Percentiles rank a stretch among this genome's conserved stretches.
Evolutionary conservation across 2,888 invertebrate genomes (phyloP).

Genomic region (Gisinianus flammeolus): DNA sequence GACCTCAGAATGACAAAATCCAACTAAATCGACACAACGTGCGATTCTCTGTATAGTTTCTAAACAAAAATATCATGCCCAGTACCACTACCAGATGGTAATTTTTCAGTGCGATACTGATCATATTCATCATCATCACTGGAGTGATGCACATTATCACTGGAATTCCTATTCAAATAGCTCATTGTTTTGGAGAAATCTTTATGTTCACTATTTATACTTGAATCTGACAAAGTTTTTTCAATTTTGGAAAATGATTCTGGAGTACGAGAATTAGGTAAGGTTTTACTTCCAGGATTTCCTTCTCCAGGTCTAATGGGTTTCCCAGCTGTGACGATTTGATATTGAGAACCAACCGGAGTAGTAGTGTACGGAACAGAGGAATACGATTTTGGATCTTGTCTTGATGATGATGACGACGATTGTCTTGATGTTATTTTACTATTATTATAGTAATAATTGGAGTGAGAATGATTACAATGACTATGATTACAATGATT

Average conservation of each 20-base stretch:
- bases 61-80: slow-evolving; percentile 36
- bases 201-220: slow-evolving; percentile 73
- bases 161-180: slow-evolving; percentile 47
- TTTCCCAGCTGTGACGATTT: slow-evolving; percentile 27
- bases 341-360: slow-evolving; percentile 12
- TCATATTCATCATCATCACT: slow-evolving; percentile 58
- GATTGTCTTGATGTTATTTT: neutral
- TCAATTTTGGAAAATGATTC: slow-evolving; percentile 47
- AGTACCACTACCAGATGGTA: neutral
- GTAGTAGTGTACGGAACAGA: neutral
- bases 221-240: slow-evolving; percentile 70
- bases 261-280: slow-evolving; percentile 35
- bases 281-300: slow-evolving; percentile 47
- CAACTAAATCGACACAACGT: no score
- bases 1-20: no score
- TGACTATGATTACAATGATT: slow-evolving; percentile 57
- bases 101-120: slow-evolving; percentile 49
- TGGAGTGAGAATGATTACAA: slow-evolving; percentile 51
- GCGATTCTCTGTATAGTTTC: no score
- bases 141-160: slow-evolving; percentile 50
- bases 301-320: slow-evolving; percentile 25
- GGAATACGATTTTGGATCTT: neutral
- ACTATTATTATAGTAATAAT: slow-evolving; percentile 49
- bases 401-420: neutral
- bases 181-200: slow-evolving; percentile 54